Evolutionary conservation across 2,888 invertebrate genomes (phyloP), one percentile per base, ranked within the genome.

Genomic region (Dryocosmus kuriphilus): DNA sequence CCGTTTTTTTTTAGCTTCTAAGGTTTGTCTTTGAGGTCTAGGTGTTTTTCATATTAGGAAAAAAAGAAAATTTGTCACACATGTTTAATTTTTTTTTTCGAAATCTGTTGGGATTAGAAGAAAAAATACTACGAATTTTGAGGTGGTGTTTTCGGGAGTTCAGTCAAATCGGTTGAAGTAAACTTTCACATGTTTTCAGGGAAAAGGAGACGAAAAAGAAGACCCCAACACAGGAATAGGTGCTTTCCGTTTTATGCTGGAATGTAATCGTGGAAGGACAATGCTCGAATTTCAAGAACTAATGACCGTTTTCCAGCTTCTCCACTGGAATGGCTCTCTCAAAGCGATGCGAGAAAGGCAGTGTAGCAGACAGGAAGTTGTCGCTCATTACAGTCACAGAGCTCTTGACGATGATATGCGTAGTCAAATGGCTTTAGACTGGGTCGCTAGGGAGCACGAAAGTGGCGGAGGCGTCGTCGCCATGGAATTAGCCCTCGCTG

Each of bases 311-410:
- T 98, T 98, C 92, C 98, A 98, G 92, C 93, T 98, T 84, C 93
- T 98, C 75, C 98, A 98, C 92, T 98, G 98, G 98, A 98, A 98
- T 92, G 98, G 98, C n/a, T 97, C 97, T 84, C 92, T 98, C 86
- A 97, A 98, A 87, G 98, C 98, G 63, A 98, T 98, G 98, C 94
- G 98, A 67, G 98, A 98, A 92, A 94, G 98, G 63, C 98, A 98
- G 91, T 98, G 98, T 92, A 98, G 98, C 80, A 94, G 98, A 85
- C 98, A 98, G 91, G 98, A 98, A 92, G 96, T 96, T 60, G 97
- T 98, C 27, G 97, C 97, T 67, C 98, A 98, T 92, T 98, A 98
- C 92, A 97, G 97, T 30, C 96, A 98, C 91, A 94, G 98, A 32
- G 96, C 97, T 60, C 93, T 98, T 35, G 98, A 98, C 89, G 98